These are phyloP conservation scores for Mesodorylaimus sp. DNA, from an alignment of 2,888 invertebrate species.

Conservation along the genomic window DNA sequence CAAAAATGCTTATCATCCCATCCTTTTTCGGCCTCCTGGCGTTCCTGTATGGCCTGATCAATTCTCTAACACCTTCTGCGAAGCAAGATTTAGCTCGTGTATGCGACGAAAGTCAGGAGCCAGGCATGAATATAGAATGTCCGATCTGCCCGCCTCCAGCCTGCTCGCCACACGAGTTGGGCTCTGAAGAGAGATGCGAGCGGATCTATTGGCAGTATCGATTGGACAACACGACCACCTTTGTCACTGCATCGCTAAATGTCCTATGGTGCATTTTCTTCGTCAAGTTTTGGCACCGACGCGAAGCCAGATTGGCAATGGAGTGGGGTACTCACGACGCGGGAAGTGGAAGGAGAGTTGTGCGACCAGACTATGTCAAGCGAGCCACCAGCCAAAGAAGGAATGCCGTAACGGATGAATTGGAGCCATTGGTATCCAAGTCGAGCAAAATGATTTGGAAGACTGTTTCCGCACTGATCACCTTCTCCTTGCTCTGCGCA, in stretches of 20 bases:
- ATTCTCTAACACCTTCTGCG: too few relatives aligned
- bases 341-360: neutral
- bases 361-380: neutral
- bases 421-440: neutral
- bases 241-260: neutral
- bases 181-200: neutral
- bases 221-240: neutral
- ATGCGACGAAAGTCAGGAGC: too few relatives aligned
- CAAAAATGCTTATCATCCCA: slow-evolving; percentile 3
- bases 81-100: too few relatives aligned
- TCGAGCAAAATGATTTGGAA: neutral
- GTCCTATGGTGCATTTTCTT: neutral
- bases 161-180: neutral
- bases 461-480: neutral
- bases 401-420: neutral
- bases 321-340: slow-evolving; percentile 1
- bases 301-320: neutral
- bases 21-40: neutral
- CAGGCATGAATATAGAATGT: too few relatives aligned
- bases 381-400: neutral
- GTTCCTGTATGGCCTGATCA: neutral
- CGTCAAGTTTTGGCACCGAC: slow-evolving; percentile 1
- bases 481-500: neutral
- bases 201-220: neutral
- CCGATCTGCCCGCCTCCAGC: neutral